Conservation (phyloP, 2,113 vertebrate species). For the Charina bottae region DNA sequence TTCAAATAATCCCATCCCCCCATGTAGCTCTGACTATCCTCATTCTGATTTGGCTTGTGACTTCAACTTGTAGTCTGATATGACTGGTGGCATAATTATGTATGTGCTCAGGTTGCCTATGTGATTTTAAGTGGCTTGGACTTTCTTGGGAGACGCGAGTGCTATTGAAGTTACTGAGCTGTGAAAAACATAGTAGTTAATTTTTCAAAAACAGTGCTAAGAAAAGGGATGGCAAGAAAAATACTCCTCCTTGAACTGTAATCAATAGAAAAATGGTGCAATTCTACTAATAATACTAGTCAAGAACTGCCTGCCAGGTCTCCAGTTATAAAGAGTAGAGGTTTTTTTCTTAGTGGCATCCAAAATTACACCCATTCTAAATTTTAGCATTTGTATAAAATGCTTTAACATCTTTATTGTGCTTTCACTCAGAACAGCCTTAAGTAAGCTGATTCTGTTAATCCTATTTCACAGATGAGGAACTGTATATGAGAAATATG, state of each 20-base stretch:
- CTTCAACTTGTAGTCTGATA: neutral
- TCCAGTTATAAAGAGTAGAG: neutral
- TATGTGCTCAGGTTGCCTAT: neutral
- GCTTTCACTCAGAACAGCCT: neutral
- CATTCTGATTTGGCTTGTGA: neutral
- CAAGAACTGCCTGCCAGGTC: neutral
- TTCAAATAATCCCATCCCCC: neutral
- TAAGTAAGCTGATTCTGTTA: neutral
- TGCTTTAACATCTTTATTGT: neutral
- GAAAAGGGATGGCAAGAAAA: neutral
- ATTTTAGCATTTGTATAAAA: neutral
- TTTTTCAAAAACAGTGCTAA: neutral
- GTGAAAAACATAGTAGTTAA: neutral
- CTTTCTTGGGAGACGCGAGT: no score
- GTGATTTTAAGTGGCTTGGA: neutral
- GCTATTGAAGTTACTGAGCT: neutral
- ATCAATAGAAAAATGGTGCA: neutral
- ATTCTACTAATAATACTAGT: neutral
- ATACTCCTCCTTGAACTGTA: neutral
- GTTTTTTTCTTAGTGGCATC: neutral
- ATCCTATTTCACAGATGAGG: slow-evolving; percentile 11
- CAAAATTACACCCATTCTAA: no score
- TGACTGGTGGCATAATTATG: neutral
- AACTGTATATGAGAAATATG: neutral
- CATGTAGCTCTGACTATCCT: neutral